Evolutionary conservation across 2,888 invertebrate species (phyloP), one percentile per base, ranked within the genome.

Genomic region (Copidosoma aretas): DNA sequence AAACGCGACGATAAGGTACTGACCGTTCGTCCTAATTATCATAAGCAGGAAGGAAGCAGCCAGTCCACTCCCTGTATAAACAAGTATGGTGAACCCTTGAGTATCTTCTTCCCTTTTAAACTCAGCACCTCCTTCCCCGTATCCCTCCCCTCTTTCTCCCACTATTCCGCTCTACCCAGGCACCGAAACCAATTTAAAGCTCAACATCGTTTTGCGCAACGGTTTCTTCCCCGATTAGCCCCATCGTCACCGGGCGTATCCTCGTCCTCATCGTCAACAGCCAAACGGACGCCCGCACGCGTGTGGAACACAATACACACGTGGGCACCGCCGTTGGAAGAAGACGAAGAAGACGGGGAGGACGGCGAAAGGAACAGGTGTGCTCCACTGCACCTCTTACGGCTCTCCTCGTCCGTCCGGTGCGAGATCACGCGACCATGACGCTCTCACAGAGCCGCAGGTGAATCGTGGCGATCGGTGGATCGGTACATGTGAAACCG

Each of bases 1-100:
- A 46, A 46, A 60, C n/a, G 56, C 52, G 25, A 25, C 22, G 19
- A 49, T 15, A 46, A 46, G 43, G 32, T 32, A 51, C 14, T 24
- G 24, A 41, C 22, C 57, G 19, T 21, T 19, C 52, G 32, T 53
- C 32, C 17, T 17, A n/a, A 67, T 70, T 70, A 67, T 1, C 64
- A 67, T 60, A 67, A 67, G 53, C 64, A 67, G 70, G 60, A 19
- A 67, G 70, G 60, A 19, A 53, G 22, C n/a, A 53, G 53, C 14
- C 32, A 32, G 32, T 8, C 4, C 32, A 8, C 32, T 32, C 32
- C 32, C 32, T 32, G 8, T 32, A 8, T 32, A 19, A 2, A 22
- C 14, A n/a, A 19, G n/a, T n/a, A n/a, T n/a, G 14, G 22, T 21
- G 53, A 14, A 8, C 22, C 53, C 8, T 19, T n/a, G 10, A 14